phyloP scores from a whole-genome alignment of 1,140 invertebrate genomes.

The Zeugodacus cucurbitae region DNA sequence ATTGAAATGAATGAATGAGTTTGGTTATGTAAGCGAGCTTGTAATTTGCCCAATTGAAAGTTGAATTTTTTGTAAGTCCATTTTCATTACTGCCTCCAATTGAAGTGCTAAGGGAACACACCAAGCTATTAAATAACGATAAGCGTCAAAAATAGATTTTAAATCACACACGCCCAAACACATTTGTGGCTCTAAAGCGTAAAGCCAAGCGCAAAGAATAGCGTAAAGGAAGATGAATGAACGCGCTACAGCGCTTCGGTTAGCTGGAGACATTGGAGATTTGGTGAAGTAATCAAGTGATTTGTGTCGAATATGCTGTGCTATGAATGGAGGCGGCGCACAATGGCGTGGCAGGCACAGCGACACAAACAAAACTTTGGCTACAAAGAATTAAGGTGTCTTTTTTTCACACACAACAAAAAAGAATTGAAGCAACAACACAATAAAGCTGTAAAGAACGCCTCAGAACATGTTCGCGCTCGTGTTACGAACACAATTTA shows the following conservation, averaged over 20 bases:
- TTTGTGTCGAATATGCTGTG: not conserved
- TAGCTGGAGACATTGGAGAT: not conserved
- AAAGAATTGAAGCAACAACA: not conserved
- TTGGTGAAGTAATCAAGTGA: constrained; percentile 13
- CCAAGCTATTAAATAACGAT: constrained; percentile 32
- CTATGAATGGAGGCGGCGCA: not conserved
- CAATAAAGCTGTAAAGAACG: not conserved
- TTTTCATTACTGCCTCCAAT: not conserved
- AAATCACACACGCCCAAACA: not conserved
- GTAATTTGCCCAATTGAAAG: not conserved
- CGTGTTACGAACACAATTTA: not conserved
- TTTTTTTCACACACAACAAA: not conserved
- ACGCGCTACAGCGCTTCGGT: not conserved
- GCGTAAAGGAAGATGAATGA: not conserved
- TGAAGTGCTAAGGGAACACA: constrained; percentile 8
- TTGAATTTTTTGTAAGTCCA: not conserved
- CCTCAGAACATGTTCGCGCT: constrained; percentile 17
- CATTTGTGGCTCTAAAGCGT: not conserved
- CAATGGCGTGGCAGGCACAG: not conserved
- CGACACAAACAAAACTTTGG: not conserved
- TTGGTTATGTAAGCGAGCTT: not conserved
- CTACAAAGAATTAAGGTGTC: not conserved
- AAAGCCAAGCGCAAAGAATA: not conserved
- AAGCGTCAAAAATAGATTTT: not conserved
- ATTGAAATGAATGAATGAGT: constrained; percentile 16